phyloP scores from a whole-genome alignment of 2,797 vertebrate genomes.

The Amblyopsis hoosieri region DNA sequence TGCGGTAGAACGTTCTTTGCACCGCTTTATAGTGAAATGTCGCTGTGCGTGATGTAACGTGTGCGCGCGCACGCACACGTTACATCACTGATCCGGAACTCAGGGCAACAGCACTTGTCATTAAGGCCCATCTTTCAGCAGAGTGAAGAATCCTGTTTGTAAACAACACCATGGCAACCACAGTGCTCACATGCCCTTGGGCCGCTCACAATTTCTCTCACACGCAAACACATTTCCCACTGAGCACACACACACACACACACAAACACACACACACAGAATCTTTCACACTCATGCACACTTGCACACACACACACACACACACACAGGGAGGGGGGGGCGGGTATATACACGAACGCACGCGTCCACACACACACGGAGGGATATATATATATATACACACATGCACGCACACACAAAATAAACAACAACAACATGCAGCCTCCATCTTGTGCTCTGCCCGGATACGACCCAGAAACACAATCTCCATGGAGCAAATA shows the following conservation, averaged over 20 bases:
- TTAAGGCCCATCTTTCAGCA: constrained; percentile 69
- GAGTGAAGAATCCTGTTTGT: constrained; percentile 73
- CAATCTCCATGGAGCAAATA: constrained; percentile 75
- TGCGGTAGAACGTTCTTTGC: too few relatives aligned
- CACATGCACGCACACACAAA: neutral
- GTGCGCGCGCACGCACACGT: neutral
- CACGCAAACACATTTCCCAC: neutral
- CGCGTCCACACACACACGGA: neutral
- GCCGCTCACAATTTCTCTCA: too few relatives aligned
- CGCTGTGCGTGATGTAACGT: neutral
- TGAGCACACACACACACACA: too few relatives aligned
- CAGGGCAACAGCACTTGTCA: constrained; percentile 68
- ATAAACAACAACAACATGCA: constrained; percentile 18
- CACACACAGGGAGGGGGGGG: too few relatives aligned
- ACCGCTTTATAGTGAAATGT: constrained; percentile 38
- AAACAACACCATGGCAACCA: constrained; percentile 79
- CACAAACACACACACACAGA: neutral
- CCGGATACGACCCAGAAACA: constrained; percentile 78
- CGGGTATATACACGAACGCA: too few relatives aligned
- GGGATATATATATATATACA: constrained; percentile 16
- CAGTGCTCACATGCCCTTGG: constrained; percentile 39
- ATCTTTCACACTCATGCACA: constrained; percentile 24
- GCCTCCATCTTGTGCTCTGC: constrained; percentile 70
- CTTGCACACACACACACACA: neutral
- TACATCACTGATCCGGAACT: constrained; percentile 41